Base-by-base conservation (phyloP, 1,140 invertebrate species). In the Drosophila dunni region DNA sequence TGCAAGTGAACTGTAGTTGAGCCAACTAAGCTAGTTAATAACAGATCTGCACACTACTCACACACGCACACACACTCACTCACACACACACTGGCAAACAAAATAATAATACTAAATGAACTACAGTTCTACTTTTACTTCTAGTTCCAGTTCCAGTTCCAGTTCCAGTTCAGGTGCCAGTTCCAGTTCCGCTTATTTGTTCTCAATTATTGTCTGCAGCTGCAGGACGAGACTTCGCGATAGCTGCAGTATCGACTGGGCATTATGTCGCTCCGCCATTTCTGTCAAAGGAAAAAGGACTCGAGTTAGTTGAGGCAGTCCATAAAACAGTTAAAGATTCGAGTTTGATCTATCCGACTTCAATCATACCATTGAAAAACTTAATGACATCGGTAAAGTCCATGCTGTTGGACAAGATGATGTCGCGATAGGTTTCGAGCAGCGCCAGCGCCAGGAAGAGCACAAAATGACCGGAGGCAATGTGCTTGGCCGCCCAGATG, bases 361-460 rank as follows among this genome's bases (percentile, higher is more conserved):
- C 0, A n/a, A 42, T 34, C 42, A 93, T 93, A 98, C 97, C 97
- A 93, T 99, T 99, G 91, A 98, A 99, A 93, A 99, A 99, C 92
- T 98, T 98, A 89, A 99, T 99, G 78, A 99, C 98, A 92, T 99
- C 98, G 1, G 98, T 99, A 92, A 98, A 99, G 92, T 99, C 98
- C 97, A 99, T 99, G 78, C 96, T 95, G 93, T 99, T 98, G 66
- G 97, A 96, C 17, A 99, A 93, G 42, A 99, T 98, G 69, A 99
- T 97, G 90, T 98, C 97, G 57, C 98, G 93, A 92, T 99, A 99
- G 67, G 97, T 97, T 93, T 98, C 97, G 0, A 99, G 95, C 44
- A 99, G 92, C 0, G 98, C 97, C 40, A 99, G 94, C 0, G 98
- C 98, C 71, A 99, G 95, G 93, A 99, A 99, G 20, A 99, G 93